A percentile compares a stretch with the other conserved stretches of the same genome.
These are phyloP conservation scores for Ochotona princeps DNA, from an alignment of 2,113 vertebrate species.

Conservation along the genomic window DNA sequence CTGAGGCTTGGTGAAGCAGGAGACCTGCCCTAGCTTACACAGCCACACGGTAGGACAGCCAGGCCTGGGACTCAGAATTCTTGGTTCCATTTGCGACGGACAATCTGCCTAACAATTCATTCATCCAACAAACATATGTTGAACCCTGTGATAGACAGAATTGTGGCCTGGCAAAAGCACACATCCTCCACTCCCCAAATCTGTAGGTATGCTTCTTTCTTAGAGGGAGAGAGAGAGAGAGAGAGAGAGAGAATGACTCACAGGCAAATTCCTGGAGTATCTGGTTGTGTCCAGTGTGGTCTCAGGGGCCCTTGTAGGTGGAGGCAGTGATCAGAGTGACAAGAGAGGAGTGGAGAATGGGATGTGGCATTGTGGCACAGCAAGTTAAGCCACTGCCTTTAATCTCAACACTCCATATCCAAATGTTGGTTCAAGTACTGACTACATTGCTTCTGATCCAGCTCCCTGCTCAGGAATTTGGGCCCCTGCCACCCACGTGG, in stretches of 20 bases:
- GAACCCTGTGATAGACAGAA: neutral
- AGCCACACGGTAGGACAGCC: neutral
- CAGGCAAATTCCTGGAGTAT: neutral
- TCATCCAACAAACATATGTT: neutral
- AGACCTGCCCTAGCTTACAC: neutral
- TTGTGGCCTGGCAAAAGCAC: fast-evolving
- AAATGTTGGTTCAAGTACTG: too few species aligned
- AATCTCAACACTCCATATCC: too few species aligned
- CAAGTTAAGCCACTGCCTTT: too few species aligned
- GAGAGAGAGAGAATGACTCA: neutral
- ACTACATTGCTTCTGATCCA: too few species aligned
- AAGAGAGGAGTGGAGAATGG: neutral
- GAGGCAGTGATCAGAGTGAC: neutral
- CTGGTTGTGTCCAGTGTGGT: neutral
- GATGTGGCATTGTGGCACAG: too few species aligned
- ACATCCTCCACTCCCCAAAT: neutral
- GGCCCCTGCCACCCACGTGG: too few species aligned
- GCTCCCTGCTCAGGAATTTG: too few species aligned
- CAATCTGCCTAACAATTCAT: too few species aligned
- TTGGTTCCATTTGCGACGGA: neutral
- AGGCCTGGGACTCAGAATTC: neutral
- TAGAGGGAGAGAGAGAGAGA: too few species aligned
- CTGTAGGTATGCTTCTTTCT: neutral
- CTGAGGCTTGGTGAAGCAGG: neutral
- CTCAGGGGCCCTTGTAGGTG: neutral